Base-by-base conservation (phyloP, 2,888 invertebrate species). In the Drosophila emarginata region DNA sequence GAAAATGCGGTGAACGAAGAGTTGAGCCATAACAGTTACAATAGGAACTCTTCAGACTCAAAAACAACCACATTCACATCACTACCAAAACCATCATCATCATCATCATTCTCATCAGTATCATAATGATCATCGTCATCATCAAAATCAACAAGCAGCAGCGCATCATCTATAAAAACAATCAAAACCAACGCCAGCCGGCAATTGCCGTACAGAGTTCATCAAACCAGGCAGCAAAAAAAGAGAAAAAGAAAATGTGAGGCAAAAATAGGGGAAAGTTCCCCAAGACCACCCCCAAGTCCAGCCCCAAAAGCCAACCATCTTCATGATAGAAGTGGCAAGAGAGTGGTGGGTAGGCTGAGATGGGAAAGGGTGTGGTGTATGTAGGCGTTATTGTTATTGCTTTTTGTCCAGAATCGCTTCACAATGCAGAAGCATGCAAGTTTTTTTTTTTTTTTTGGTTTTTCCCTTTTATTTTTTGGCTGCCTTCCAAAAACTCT, bases 311-410 rank as follows among this genome's bases (percentile, higher is more conserved):
- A 4, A 4, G 32, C 54, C 54, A 54, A 15, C 32, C 53, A 32
- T 28, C 53, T 32, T 36, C 15, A 18, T 32, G 45, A 36, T 54
- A 18, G 11, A 3, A 18, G 32, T 14, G 15, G 40, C 1, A 32
- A 9, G 18, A 45, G 18, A 15, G 40, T 9, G 1, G 18, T 9
- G 9, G 4, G 18, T 9, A 2, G 4, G 21, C 0, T n/a, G n/a
- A n/a, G n/a, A n/a, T n/a, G 18, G 6, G 45, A 45, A 11, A 1
- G 12, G 18, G 45, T 11, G 54, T 9, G 28, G 32, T 73, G 72
- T 78, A 83, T 86, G 78, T 78, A 77, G 73, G 75, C 78, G 78
- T 77, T 87, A 84, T 84, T 84, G 87, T 87, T 84, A 84, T 84
- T 84, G 83, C 84, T 76, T 74, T 71, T 78, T 69, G 84, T 76